A percentile compares a stretch with the other conserved stretches of the same genome.
These are phyloP conservation scores for Lasius fuliginosus DNA, from an alignment of 2,888 invertebrate species.

Conservation along the genomic window DNA sequence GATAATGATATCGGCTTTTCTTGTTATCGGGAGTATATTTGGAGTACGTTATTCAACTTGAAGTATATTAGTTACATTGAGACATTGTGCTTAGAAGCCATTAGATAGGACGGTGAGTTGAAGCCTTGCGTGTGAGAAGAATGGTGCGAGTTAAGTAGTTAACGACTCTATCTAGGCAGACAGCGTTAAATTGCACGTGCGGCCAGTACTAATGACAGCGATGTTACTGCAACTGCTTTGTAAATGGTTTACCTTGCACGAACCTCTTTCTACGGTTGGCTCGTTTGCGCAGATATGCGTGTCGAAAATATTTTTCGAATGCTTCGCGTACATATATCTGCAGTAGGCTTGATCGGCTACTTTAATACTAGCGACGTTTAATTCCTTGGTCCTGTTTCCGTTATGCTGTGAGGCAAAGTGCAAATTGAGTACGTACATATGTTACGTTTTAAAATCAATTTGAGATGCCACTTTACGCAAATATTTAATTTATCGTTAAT, in stretches of 20 bases:
- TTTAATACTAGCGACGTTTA: slow-evolving; percentile 87
- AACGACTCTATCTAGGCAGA: not conserved
- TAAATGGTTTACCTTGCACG: slow-evolving; percentile 69
- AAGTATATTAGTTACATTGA: not conserved
- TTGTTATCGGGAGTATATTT: not conserved
- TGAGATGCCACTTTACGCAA: not conserved
- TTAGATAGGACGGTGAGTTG: slow-evolving; percentile 3
- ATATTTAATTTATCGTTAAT: not conserved
- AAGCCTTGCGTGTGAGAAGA: slow-evolving; percentile 33
- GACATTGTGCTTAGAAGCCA: not conserved
- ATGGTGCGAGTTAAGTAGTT: slow-evolving; percentile 13
- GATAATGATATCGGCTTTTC: not conserved
- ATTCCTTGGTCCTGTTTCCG: slow-evolving; percentile 73
- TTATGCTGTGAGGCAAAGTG: slow-evolving; percentile 61
- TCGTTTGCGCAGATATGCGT: slow-evolving; percentile 73
- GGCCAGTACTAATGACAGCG: slow-evolving; percentile 1
- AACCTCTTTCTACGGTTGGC: slow-evolving; percentile 56
- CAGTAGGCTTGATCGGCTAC: slow-evolving; percentile 85
- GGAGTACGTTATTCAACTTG: not conserved
- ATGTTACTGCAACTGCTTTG: not conserved
- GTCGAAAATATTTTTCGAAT: slow-evolving; percentile 48
- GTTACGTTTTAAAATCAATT: not conserved
- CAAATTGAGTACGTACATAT: not conserved
- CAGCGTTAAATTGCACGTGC: slow-evolving; percentile 23
- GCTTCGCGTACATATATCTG: not conserved